Conservation (phyloP, 2,797 vertebrate genomes). For the Esox masquinongy region DNA sequence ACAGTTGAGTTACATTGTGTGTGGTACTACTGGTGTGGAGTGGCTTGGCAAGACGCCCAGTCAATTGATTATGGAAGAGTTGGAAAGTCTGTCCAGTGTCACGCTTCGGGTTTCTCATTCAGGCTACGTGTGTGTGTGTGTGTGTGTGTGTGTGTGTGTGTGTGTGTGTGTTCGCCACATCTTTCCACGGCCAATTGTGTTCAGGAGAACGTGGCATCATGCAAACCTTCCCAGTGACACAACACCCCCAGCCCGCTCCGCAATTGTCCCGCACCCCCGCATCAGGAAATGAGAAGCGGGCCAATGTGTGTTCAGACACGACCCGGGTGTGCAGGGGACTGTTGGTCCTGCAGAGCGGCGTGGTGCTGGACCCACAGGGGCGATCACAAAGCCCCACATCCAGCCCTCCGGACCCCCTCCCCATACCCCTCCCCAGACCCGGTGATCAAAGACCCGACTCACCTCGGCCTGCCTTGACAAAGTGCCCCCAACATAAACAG, state of each 20-base stretch:
- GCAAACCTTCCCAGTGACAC: not conserved
- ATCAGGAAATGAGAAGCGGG: conserved; percentile 46
- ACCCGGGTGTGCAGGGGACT: conserved; percentile 28
- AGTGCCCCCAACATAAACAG: conserved; percentile 56
- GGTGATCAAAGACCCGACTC: conserved; percentile 51
- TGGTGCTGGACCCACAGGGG: conserved; percentile 28
- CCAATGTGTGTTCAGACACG: conserved; percentile 44
- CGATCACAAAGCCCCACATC: conserved; percentile 26
- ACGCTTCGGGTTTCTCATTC: not conserved
- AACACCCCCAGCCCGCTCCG: not conserved
- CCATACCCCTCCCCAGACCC: conserved; percentile 24
- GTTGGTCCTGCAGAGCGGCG: not conserved
- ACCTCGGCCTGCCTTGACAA: conserved; percentile 31
- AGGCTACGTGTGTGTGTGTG: not conserved
- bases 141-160: too few species aligned
- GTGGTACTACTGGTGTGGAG: conserved; percentile 37
- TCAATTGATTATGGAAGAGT: not conserved
- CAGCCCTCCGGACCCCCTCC: conserved; percentile 17
- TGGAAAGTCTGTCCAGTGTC: not conserved
- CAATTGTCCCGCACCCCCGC: not conserved
- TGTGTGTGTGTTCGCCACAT: not conserved
- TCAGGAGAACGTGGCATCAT: conserved; percentile 3
- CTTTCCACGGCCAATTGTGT: not conserved
- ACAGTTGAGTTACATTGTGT: conserved; percentile 5
- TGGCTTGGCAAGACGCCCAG: conserved; percentile 10